Evolutionary conservation across 2,113 vertebrate genomes (phyloP), one percentile per base, ranked within the genome.

Genomic region (Willisornis vidua): DNA sequence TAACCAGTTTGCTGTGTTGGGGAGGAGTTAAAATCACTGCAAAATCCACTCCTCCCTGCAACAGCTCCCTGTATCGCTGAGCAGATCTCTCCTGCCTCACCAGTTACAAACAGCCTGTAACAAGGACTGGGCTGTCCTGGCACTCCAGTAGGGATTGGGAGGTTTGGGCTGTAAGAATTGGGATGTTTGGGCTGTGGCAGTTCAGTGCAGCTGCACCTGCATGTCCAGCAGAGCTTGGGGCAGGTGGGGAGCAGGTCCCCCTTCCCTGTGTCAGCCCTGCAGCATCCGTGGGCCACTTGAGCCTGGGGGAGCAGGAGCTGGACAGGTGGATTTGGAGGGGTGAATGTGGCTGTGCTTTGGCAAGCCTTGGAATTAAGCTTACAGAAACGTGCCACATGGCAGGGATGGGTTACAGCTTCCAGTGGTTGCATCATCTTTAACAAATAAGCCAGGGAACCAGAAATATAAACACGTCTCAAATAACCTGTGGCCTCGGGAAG

Each of bases 11-110:
- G 83, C 80, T 86, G 68, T 89, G 80, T 68, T 73, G 71, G 93
- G 95, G 93, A 95, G 93, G 94, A 95, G 91, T 95, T 95, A 86
- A 84, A 94, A 94, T 67, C 80, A 65, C 91, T 97, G 93, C 88
- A 97, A 87, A 68, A 78, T 76, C 82, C 65, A 67, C 81, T 89
- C 90, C 87, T 82, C 81, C 65, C 39, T 83, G 71, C 88, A 91
- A 35, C 52, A 65, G 55, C 89, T 94, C 93, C 84, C 29, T 29
- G 81, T 71, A 18, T 80, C 4, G 0, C 88, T 70, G 63, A 66
- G 79, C 83, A 83, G n/a, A 58, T 88, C 83, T 77, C 76, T 94
- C 67, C 79, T 35, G 26, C 41, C 51, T 73, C 31, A 33, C 2
- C 10, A 52, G 85, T 85, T 62, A 14, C 5, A 46, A 65, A 62